A percentile compares a stretch with the other conserved stretches of the same genome.
These are phyloP conservation scores for Stichopus chloronotus DNA, from an alignment of 35 echinoderm and acorn worm genomes.

Conservation along the genomic window DNA sequence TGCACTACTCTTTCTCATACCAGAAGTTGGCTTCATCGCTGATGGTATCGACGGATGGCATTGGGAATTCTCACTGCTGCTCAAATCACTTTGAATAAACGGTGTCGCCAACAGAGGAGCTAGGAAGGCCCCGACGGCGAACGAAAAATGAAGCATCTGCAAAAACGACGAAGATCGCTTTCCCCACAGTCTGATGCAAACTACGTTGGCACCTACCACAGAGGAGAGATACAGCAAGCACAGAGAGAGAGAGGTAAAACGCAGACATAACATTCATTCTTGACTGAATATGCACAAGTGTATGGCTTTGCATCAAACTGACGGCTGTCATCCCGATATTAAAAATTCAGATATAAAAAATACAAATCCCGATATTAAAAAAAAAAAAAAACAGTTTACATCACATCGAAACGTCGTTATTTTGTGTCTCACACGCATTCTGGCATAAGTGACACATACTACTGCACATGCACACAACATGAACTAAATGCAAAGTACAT, in stretches of 20 bases:
- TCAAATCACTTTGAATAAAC: slow-evolving; percentile 37
- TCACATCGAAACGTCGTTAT: too few relatives aligned
- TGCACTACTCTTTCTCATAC: too few relatives aligned
- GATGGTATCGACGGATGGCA: not conserved
- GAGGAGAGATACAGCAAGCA: not conserved
- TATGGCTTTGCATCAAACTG: not conserved
- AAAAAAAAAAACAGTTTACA: too few relatives aligned
- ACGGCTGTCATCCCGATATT: too few relatives aligned
- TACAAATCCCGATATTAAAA: too few relatives aligned
- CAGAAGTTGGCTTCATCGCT: too few relatives aligned
- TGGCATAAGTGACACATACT: too few relatives aligned
- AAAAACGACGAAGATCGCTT: slow-evolving; percentile 68
- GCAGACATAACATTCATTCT: not conserved
- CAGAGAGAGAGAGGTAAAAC: not conserved
- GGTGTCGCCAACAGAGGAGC: slow-evolving; percentile 80
- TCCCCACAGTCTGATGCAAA: slow-evolving; percentile 91
- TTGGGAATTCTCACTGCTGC: not conserved
- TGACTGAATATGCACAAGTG: not conserved
- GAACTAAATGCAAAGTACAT: too few relatives aligned
- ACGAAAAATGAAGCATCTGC: slow-evolving; percentile 90
- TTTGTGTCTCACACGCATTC: too few relatives aligned
- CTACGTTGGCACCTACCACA: slow-evolving; percentile 84
- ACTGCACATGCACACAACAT: too few relatives aligned
- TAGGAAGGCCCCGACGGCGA: slow-evolving; percentile 88
- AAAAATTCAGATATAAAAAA: not conserved